Percentiles rank a stretch among this genome's conserved stretches.
These are phyloP conservation scores for Paragorgia papillata DNA, from an alignment of 92 coral and sea anemone species.

Conservation along the genomic window DNA sequence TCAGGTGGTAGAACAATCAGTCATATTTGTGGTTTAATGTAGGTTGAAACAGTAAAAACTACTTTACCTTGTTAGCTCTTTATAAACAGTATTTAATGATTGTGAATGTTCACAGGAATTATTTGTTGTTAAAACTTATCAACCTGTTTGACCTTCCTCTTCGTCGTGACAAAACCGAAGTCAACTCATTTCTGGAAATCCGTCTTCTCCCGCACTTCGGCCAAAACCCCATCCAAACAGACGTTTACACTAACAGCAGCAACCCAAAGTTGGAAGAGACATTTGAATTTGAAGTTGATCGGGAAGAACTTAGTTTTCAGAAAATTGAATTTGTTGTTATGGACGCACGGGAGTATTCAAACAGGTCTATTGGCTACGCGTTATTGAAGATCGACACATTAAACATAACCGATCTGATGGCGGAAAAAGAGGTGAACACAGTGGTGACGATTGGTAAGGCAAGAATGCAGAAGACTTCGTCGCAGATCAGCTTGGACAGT, in stretches of 20 bases:
- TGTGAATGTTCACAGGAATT: conserved; percentile 37
- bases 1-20: too few relatives aligned
- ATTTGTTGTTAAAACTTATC: conserved; percentile 23
- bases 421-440: conserved; percentile 73
- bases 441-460: conserved; percentile 32
- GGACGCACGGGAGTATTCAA: conserved; percentile 78
- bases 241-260: conserved; percentile 72
- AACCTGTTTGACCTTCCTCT: conserved; percentile 80
- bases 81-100: too few relatives aligned
- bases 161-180: conserved; percentile 72
- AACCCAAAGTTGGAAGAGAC: conserved; percentile 93
- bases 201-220: conserved; percentile 35
- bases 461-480: conserved; percentile 5
- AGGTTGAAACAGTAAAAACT: too few relatives aligned
- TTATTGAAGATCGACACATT: conserved; percentile 85
- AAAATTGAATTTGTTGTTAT: conserved; percentile 86
- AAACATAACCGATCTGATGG: conserved; percentile 82
- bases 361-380: conserved; percentile 78
- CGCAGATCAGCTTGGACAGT: conserved; percentile 7
- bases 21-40: too few relatives aligned
- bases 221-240: conserved; percentile 66
- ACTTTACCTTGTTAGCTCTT: too few relatives aligned
- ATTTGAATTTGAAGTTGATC: conserved; percentile 91
- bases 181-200: conserved; percentile 78
- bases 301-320: conserved; percentile 88